These are phyloP conservation scores for Halcyon smyrnensis DNA, from an alignment of 2,797 vertebrate species.

Conservation along the genomic window DNA sequence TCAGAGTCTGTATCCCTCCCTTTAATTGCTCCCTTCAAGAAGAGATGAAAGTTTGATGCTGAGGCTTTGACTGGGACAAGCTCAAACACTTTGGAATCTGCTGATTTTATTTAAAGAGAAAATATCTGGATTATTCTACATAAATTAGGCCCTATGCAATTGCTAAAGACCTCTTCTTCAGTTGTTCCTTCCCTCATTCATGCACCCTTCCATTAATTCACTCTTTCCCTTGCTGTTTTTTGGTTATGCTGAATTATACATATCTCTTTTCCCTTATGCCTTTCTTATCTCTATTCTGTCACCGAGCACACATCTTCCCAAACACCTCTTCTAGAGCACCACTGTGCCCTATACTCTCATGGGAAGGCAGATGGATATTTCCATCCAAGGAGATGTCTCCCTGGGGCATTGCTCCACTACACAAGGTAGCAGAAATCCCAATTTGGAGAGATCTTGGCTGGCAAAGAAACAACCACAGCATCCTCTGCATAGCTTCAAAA, in stretches of 20 bases:
- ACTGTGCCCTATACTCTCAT: background rate
- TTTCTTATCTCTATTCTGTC: background rate
- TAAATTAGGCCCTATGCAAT: conserved; percentile 25
- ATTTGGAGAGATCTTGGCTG: background rate
- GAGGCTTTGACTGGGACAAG: conserved; percentile 39
- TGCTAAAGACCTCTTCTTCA: background rate
- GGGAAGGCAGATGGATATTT: background rate
- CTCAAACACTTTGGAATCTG: conserved; percentile 9
- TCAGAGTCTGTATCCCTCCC: conserved; percentile 21
- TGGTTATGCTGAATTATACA: background rate
- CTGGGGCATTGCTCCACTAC: background rate
- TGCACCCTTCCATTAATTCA: background rate
- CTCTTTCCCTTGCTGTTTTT: background rate
- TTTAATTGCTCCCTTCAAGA: conserved; percentile 65
- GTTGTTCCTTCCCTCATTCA: background rate
- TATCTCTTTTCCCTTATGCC: background rate
- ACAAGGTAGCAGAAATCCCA: background rate
- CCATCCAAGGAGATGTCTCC: background rate
- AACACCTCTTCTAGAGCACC: background rate
- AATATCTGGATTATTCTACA: conserved; percentile 19
- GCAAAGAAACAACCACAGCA: background rate
- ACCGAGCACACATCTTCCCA: background rate
- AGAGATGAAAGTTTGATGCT: conserved; percentile 59
- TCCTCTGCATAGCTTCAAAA: background rate
- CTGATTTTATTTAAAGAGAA: conserved; percentile 21